Conservation (phyloP, 30 jellyfish, hydroid and myxozoan genomes). For the Pseudorhiza aurosa region DNA sequence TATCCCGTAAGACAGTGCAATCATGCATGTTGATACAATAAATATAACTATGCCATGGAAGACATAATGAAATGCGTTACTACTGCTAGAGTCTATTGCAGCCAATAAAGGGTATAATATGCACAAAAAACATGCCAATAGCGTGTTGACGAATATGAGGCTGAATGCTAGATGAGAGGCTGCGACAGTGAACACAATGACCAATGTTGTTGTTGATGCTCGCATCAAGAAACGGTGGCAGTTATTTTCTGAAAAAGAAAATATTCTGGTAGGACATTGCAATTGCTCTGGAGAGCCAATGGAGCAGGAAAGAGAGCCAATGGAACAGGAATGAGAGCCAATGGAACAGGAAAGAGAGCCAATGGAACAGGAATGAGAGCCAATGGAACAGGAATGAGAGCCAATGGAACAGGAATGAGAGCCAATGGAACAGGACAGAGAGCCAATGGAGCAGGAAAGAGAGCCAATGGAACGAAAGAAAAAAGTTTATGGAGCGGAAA, state of each 20-base stretch:
- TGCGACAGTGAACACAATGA: conserved; percentile 4
- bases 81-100: neutral
- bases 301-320: neutral
- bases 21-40: neutral
- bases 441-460: no score
- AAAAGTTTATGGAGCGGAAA: no score
- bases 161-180: neutral
- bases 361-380: no score
- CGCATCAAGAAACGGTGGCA: conserved; percentile 8
- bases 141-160: neutral
- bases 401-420: no score
- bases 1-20: neutral
- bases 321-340: neutral
- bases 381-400: no score
- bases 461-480: no score
- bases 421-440: no score
- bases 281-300: neutral
- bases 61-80: neutral
- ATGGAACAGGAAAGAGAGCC: no score
- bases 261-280: neutral
- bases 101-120: neutral
- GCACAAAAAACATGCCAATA: conserved; percentile 11
- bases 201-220: neutral
- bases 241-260: neutral
- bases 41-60: neutral